Conservation (phyloP, 2,113 vertebrate genomes). For the Ceyx melanurus region DNA sequence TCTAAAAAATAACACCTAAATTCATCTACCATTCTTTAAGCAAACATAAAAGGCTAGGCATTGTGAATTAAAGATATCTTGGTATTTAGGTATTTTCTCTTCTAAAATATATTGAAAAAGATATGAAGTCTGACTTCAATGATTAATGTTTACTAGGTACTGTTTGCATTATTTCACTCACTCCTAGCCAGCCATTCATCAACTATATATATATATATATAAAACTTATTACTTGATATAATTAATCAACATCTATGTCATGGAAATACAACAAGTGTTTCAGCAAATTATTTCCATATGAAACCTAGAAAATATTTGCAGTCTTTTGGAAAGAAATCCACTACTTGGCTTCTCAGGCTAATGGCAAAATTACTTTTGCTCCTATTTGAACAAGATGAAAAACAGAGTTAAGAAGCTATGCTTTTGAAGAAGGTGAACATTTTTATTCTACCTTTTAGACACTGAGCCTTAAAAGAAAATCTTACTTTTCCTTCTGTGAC, state of each 20-base stretch:
- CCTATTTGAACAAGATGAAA: background rate
- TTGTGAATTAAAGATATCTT: background rate
- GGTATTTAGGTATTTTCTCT: background rate
- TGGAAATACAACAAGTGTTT: background rate
- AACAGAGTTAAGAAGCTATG: background rate
- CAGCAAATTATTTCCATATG: background rate
- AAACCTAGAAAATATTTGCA: background rate
- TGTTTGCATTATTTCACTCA: background rate
- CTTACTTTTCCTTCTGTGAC: constrained; percentile 98
- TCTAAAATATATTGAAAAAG: background rate
- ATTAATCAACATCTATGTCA: background rate
- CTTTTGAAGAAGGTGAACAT: background rate
- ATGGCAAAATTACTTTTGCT: background rate
- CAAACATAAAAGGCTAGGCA: background rate
- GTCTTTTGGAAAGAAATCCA: background rate
- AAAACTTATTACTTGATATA: background rate
- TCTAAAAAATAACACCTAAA: background rate
- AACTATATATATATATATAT: background rate
- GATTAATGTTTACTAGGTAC: background rate
- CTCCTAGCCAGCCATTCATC: background rate
- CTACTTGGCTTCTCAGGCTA: background rate
- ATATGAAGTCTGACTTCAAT: background rate
- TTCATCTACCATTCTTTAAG: background rate
- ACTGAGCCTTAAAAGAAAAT: constrained; percentile 26
- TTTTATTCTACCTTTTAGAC: constrained; percentile 35